phyloP scores from a whole-genome alignment of 1,140 invertebrate genomes.

The Pogonus chalceus region DNA sequence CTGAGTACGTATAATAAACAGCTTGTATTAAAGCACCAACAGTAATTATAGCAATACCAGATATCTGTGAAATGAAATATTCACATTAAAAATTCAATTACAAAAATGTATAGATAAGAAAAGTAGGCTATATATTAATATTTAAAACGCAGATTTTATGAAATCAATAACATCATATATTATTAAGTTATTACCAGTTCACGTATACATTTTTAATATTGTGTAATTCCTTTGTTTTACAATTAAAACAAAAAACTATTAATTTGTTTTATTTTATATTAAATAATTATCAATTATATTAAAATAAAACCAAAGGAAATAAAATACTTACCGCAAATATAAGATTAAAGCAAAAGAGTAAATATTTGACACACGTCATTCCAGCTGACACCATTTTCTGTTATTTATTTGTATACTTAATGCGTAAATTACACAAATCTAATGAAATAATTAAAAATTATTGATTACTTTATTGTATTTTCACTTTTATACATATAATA shows the following conservation, averaged over 20 bases:
- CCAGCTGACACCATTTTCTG: slow-evolving; percentile 56
- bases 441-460: no score
- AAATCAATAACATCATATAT: neutral
- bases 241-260: neutral
- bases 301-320: slow-evolving; percentile 3
- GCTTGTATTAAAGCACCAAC: slow-evolving; percentile 59
- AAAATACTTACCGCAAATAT: slow-evolving; percentile 69
- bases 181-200: neutral
- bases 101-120: neutral
- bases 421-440: no score
- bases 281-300: neutral
- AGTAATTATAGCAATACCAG: slow-evolving; percentile 61
- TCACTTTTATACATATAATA: no score
- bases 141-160: neutral
- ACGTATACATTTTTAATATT: neutral
- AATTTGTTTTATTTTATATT: neutral
- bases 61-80: slow-evolving; percentile 48
- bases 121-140: neutral
- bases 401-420: neutral
- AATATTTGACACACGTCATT: slow-evolving; percentile 69
- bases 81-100: neutral
- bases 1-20: slow-evolving; percentile 54
- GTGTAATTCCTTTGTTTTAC: neutral
- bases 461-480: no score
- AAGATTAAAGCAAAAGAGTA: slow-evolving; percentile 71